Percentiles rank a stretch among this genome's conserved stretches.
Evolutionary conservation across 1,140 invertebrate species (phyloP).

Genomic region (Cydia splendana): DNA sequence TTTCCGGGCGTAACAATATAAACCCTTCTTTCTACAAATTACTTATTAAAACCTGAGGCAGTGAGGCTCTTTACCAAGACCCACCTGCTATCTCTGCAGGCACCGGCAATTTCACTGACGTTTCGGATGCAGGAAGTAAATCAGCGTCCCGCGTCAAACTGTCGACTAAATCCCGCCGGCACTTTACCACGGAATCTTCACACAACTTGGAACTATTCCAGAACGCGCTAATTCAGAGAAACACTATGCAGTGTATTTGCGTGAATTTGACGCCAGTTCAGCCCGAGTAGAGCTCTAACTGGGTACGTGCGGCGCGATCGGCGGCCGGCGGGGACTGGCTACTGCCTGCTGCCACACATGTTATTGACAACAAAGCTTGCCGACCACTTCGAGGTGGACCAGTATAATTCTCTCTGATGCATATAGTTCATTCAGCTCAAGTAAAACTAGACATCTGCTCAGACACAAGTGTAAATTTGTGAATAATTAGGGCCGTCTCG

Average conservation of each 20-base stretch:
- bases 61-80: not conserved
- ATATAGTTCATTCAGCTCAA: not conserved
- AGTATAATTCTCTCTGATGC: not conserved
- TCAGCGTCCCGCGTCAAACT: not conserved
- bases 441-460: not conserved
- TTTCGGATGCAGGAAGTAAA: not conserved
- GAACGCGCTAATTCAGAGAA: slow-evolving; percentile 4
- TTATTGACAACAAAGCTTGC: not conserved
- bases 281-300: slow-evolving; percentile 31
- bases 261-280: slow-evolving; percentile 21
- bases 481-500: not conserved
- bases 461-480: not conserved
- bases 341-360: not conserved
- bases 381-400: not conserved
- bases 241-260: slow-evolving; percentile 26
- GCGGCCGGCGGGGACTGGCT: slow-evolving; percentile 23
- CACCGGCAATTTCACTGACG: not conserved
- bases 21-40: too few species aligned
- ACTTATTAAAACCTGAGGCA: not conserved
- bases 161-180: not conserved
- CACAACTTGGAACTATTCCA: slow-evolving; percentile 25
- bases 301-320: slow-evolving; percentile 15
- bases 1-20: too few species aligned
- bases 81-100: not conserved
- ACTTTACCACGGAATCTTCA: slow-evolving; percentile 12